Evolutionary conservation across 2,113 vertebrate genomes (phyloP), one percentile per base, ranked within the genome.

Genomic region (Oreochromis tanganicae): DNA sequence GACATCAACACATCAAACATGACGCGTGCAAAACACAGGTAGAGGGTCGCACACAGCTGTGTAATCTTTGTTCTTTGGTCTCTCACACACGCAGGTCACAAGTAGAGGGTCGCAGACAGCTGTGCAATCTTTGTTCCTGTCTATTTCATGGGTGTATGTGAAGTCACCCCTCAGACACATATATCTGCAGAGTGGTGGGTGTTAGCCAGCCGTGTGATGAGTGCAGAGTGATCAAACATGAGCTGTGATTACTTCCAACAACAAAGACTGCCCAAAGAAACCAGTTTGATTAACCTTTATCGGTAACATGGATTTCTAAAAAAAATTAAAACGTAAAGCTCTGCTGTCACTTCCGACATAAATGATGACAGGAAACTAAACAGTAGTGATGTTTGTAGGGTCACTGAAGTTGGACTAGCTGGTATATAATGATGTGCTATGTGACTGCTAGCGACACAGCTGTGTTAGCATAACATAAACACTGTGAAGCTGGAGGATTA

Each of bases 1-100:
- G 61, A 87, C 88, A n/a, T 87, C 79, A 75, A 80, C 89, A 92
- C 88, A 90, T 94, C 92, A 94, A 89, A 92, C 87, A 21, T 85
- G 81, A 87, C 81, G 5, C 57, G 27, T 24, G 8, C 66, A 88
- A 89, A 93, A 81, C 52, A 85, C 84, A 93, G 88, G 93, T 83
- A 61, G 81, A 85, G 78, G 66, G 66, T 82, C 68, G 7, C 9
- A 55, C 24, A 50, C 93, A 93, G 90, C 86, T 94, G 90, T 93
- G 89, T 92, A 78, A 94, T 94, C 90, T 86, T 81, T 79, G 56
- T 56, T 78, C 86, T 92, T 82, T 88, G 88, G 89, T 86, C 71
- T 85, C 54, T 43, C 32, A 19, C 41, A 80, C 46, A 86, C 43
- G 54, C 61, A 41, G 36, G 46, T 29, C 21, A 80, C 79, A 85